phyloP scores from a whole-genome alignment of 2,888 invertebrate genomes.

The Ophioninae sp. region DNA sequence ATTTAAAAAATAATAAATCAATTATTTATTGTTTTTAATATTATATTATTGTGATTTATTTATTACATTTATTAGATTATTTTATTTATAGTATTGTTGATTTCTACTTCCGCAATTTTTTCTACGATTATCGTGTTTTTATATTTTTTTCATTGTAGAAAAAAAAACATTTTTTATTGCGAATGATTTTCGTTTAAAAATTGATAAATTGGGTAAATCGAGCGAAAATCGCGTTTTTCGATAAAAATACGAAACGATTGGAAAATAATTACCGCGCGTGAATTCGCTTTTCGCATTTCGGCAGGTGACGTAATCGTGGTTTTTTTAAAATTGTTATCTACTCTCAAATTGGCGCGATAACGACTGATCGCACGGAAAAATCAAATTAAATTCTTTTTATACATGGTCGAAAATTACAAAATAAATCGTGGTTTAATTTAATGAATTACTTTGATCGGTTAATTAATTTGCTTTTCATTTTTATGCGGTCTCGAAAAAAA shows the following conservation, averaged over 20 bases:
- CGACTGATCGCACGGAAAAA: not conserved
- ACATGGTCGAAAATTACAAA: not conserved
- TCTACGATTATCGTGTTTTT: not conserved
- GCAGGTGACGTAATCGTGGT: not conserved
- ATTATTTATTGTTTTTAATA: no score
- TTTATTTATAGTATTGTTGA: no score
- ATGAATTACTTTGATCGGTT: not conserved
- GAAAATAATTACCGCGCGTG: no score
- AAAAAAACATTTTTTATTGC: no score
- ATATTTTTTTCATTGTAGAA: no score
- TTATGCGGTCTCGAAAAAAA: not conserved
- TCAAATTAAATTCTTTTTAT: not conserved
- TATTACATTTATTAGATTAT: no score
- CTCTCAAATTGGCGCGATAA: constrained; percentile 22
- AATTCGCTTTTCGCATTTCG: constrained; percentile 20
- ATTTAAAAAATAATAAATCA: no score
- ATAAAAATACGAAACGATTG: not conserved
- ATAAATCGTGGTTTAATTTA: not conserved
- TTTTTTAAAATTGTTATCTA: not conserved
- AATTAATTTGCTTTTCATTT: not conserved
- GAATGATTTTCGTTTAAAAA: not conserved
- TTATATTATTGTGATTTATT: no score
- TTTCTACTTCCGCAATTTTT: no score
- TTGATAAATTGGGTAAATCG: no score
- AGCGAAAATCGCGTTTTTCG: not conserved